Evolutionary conservation across 2,113 vertebrate genomes (phyloP), one percentile per base, ranked within the genome.

Genomic region (Sorex araneus): DNA sequence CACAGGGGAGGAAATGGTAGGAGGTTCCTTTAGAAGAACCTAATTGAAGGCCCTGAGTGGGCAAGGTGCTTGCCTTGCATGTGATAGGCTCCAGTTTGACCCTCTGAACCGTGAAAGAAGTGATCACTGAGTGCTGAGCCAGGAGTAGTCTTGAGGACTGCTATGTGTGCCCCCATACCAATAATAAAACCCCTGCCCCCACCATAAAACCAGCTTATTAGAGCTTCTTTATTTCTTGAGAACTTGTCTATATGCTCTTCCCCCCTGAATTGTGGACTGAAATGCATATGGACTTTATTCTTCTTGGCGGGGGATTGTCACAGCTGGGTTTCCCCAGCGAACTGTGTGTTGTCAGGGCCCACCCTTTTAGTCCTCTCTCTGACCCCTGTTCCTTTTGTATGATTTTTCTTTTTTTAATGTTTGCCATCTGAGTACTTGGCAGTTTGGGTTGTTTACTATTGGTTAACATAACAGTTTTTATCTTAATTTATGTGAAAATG

Each of bases 171-270:
- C 54, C 54, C 13, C 54, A 85, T 86, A 23, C 34, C 66, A 71
- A 79, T n/a, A 86, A 90, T 16, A 54, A 4, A 54, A 16, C 8
- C 15, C 21, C 8, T 43, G 21, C 12, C n/a, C 34, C 34, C 47
- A 93, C 8, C 84, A 81, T 84, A 80, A 28, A 70, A 36, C 83
- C 47, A 7, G 79, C 81, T 74, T 77, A 10, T 90, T 91, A 75
- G 57, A 80, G 45, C 54, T 12, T 54, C 19, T 81, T 81, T 8
- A 40, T 69, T 90, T 74, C 84, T 66, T 27, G 6, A 7, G 69
- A 45, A 60, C 43, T 5, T 87, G 3, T 30, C 18, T 78, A 2
- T 54, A 6, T 74, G n/a, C 32, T 40, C 13, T 84, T 87, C 18
- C 47, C 25, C 45, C 73, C 16, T 84, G 73, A 73, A 64, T 36